Base-by-base conservation (phyloP, 2,113 vertebrate genomes). In the Coryphaenoides rupestris region DNA sequence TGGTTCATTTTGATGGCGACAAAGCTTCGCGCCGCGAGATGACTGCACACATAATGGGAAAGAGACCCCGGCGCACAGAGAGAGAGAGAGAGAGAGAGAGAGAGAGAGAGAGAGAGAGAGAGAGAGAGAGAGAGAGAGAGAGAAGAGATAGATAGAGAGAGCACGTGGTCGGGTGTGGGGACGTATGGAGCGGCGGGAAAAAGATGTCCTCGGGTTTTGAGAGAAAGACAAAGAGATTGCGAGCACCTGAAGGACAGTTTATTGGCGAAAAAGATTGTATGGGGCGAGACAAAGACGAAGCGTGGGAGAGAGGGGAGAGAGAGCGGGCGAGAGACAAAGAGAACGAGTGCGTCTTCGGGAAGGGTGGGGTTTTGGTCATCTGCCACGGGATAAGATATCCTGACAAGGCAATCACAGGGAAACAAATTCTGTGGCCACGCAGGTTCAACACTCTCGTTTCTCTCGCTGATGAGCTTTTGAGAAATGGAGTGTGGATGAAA, bases 401-500 rank as follows among this genome's bases (percentile, higher is more conserved):
- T 89, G 88, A 89, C 89, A 89, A 85, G 88, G 87, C 88, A 90
- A 90, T 89, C 86, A 84, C 85, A 79, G 79, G 83, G 73, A 86
- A 89, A 89, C 84, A 89, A 83, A 89, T 88, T 86, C 83, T 72
- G 81, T 78, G 81, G 82, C 86, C 85, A n/a, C n/a, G 55, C 63
- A 55, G 75, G 79, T 84, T 83, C 86, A 83, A 77, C 79, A 69
- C 86, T 68, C 69, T 86, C 84, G 73, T 89, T 81, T 83, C 81
- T 90, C 90, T 88, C 76, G 71, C 83, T 86, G 90, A 90, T 90
- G 87, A 90, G 88, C 87, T 90, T 92, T 88, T 89, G 81, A 87
- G 85, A 90, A 89, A 89, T 89, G 86, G 76, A 86, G 83, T 65
- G 69, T 55, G 62, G 80, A 66, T 78, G 82, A 86, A 91, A 91